Conservation (phyloP, 2,113 vertebrate genomes). For the Strigops habroptila region DNA sequence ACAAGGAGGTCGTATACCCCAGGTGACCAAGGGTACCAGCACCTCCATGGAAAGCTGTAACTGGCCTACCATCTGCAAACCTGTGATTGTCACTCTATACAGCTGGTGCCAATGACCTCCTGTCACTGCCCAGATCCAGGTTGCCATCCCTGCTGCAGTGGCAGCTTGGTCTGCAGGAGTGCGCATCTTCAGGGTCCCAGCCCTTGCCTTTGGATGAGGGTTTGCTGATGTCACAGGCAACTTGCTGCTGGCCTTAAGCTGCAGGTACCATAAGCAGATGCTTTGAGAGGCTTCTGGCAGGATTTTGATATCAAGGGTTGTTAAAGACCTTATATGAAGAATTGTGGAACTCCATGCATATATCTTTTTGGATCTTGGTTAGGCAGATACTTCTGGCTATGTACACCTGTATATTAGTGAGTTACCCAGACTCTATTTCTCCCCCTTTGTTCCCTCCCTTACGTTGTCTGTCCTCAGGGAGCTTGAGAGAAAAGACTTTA, state of each 20-base stretch:
- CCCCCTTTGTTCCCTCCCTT: not conserved
- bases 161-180: accelerated
- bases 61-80: accelerated
- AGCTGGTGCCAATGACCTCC: not conserved
- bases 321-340: not conserved
- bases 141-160: not conserved
- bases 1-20: too few species aligned
- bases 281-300: not conserved
- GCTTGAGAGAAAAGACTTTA: not conserved
- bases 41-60: accelerated
- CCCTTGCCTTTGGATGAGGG: not conserved
- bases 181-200: not conserved
- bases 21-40: not conserved
- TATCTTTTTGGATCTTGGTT: not conserved
- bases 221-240: not conserved
- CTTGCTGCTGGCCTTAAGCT: not conserved
- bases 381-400: not conserved
- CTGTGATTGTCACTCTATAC: too few species aligned
- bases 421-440: not conserved
- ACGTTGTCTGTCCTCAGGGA: not conserved
- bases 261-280: not conserved
- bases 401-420: not conserved
- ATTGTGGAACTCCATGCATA: not conserved
- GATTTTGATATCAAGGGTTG: not conserved
- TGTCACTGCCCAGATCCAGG: not conserved